phyloP scores from a whole-genome alignment of 1,140 invertebrate species.

The Psix sp. region DNA sequence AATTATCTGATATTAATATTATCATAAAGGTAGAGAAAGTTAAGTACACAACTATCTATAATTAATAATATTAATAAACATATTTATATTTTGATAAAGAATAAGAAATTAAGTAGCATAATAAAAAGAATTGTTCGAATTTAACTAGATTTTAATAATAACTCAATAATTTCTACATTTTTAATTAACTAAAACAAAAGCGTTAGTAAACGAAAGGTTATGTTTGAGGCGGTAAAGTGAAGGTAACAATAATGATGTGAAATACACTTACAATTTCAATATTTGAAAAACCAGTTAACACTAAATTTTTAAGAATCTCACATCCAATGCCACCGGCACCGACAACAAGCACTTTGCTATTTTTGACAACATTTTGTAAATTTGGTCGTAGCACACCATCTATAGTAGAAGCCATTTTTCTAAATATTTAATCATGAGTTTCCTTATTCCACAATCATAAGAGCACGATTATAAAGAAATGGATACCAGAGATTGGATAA shows the following conservation, averaged over 20 bases:
- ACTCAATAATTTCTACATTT: neutral
- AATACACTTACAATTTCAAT: constrained; percentile 92
- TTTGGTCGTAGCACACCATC: constrained; percentile 80
- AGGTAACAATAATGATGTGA: neutral
- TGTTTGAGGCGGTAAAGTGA: constrained; percentile 41
- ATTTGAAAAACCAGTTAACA: constrained; percentile 93
- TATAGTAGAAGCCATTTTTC: constrained; percentile 81
- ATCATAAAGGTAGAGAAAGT: no score
- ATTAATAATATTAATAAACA: no score
- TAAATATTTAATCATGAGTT: no score
- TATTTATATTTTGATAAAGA: no score
- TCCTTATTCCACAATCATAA: no score
- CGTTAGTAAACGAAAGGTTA: constrained; percentile 52
- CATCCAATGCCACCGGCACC: constrained; percentile 99
- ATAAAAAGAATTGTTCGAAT: no score
- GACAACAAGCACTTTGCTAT: constrained; percentile 89
- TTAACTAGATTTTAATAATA: no score
- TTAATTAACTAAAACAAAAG: constrained; percentile 2
- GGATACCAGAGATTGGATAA: no score
- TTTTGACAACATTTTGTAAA: constrained; percentile 74
- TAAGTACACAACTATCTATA: no score
- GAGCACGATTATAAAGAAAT: no score
- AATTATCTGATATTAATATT: no score
- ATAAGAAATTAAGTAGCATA: no score
- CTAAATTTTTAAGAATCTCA: constrained; percentile 98